Evolutionary conservation across 92 coral and sea anemone genomes (phyloP).

Genomic region (Zoanthus gigantus): DNA sequence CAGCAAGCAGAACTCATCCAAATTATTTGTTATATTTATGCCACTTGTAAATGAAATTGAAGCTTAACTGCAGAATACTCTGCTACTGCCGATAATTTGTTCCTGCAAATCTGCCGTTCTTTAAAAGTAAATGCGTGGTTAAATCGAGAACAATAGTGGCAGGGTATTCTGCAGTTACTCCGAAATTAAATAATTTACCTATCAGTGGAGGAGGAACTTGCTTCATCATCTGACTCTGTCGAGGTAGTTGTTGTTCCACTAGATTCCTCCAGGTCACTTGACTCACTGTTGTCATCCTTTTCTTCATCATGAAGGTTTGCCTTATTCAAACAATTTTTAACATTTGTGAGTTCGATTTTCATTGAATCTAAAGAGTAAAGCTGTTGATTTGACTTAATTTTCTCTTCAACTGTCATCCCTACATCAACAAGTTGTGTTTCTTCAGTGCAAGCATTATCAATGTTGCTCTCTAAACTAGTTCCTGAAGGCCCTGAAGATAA

Average conservation of each 20-base stretch:
- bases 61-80: no score
- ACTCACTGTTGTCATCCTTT: slow-evolving; percentile 3
- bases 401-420: not conserved
- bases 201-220: slow-evolving; percentile 63
- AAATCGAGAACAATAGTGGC: no score
- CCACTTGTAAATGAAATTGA: no score
- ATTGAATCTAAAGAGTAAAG: slow-evolving; percentile 19
- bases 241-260: slow-evolving; percentile 20
- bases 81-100: no score
- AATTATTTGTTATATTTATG: no score
- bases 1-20: no score
- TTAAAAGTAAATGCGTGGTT: no score
- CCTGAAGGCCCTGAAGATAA: not conserved
- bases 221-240: slow-evolving; percentile 63
- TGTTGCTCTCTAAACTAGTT: not conserved
- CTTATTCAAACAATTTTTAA: not conserved
- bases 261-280: slow-evolving; percentile 12
- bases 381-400: slow-evolving; percentile 5
- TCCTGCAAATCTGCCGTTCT: no score
- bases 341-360: slow-evolving; percentile 17
- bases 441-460: not conserved
- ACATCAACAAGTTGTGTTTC: not conserved
- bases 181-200: slow-evolving; percentile 19
- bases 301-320: not conserved
- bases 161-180: no score